Conservation (phyloP, 2,797 vertebrate species). For the Pristis pectinata region DNA sequence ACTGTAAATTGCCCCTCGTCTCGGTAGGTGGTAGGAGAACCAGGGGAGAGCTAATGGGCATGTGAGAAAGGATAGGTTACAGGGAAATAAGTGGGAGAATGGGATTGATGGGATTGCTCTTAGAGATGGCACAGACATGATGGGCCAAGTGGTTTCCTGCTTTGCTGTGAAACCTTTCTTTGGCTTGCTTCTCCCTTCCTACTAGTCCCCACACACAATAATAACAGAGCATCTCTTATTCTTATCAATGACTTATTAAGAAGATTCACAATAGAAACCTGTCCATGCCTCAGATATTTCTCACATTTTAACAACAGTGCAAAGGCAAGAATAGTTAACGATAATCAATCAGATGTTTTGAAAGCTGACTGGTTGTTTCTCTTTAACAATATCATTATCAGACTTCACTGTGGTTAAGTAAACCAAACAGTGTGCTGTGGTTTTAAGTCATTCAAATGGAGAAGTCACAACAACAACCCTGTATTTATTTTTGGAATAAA, state of each 20-base stretch:
- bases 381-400: background rate
- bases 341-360: background rate
- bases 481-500: background rate
- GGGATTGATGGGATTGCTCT: too few relatives aligned
- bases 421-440: background rate
- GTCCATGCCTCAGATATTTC: background rate
- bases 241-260: too few relatives aligned
- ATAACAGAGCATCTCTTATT: background rate
- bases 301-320: background rate
- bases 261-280: background rate
- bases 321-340: background rate
- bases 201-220: background rate
- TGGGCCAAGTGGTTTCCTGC: too few relatives aligned
- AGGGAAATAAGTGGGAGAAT: too few relatives aligned
- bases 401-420: background rate
- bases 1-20: too few relatives aligned
- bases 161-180: background rate
- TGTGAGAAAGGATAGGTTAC: too few relatives aligned
- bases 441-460: too few relatives aligned
- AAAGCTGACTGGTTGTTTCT: background rate
- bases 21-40: too few relatives aligned
- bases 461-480: background rate
- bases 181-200: background rate
- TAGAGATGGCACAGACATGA: too few relatives aligned
- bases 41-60: too few relatives aligned